Conservation (phyloP, 2,113 vertebrate species). For the Electrona antarctica region DNA sequence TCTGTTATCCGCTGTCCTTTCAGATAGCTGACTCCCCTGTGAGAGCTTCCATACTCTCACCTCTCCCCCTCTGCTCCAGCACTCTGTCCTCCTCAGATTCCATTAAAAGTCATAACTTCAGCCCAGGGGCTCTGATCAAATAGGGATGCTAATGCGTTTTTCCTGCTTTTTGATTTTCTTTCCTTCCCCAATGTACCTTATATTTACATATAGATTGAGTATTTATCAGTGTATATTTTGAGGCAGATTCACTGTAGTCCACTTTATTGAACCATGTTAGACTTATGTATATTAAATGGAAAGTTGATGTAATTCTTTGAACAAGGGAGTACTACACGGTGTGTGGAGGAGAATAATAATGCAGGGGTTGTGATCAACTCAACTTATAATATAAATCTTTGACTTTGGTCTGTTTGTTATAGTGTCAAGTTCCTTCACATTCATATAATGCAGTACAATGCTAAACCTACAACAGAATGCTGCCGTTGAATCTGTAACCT, state of each 20-base stretch:
- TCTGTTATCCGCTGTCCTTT: slow-evolving; percentile 66
- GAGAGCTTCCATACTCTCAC: slow-evolving; percentile 59
- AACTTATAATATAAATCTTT: slow-evolving; percentile 25
- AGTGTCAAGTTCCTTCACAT: not conserved
- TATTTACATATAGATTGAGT: slow-evolving; percentile 88
- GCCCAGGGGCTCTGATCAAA: slow-evolving; percentile 76
- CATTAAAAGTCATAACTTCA: slow-evolving; percentile 81
- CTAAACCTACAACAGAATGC: no score
- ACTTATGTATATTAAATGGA: slow-evolving; percentile 81
- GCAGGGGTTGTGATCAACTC: slow-evolving; percentile 27
- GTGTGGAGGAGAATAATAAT: slow-evolving; percentile 66
- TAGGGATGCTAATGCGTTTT: slow-evolving; percentile 75
- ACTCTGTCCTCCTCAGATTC: slow-evolving; percentile 71
- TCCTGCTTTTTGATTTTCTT: slow-evolving; percentile 62
- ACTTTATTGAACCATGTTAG: slow-evolving; percentile 77
- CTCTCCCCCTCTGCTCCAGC: slow-evolving; percentile 51
- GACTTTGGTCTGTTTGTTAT: slow-evolving; percentile 11
- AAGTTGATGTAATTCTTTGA: slow-evolving; percentile 78
- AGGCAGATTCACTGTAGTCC: slow-evolving; percentile 74
- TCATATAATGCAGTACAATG: not conserved
- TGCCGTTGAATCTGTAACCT: no score
- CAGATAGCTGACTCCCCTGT: slow-evolving; percentile 66
- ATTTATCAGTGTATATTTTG: slow-evolving; percentile 79
- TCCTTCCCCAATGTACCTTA: slow-evolving; percentile 53
- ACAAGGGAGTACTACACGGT: slow-evolving; percentile 62